These are phyloP conservation scores for Papilio protenor DNA, from an alignment of 2,888 invertebrate species.

Conservation along the genomic window DNA sequence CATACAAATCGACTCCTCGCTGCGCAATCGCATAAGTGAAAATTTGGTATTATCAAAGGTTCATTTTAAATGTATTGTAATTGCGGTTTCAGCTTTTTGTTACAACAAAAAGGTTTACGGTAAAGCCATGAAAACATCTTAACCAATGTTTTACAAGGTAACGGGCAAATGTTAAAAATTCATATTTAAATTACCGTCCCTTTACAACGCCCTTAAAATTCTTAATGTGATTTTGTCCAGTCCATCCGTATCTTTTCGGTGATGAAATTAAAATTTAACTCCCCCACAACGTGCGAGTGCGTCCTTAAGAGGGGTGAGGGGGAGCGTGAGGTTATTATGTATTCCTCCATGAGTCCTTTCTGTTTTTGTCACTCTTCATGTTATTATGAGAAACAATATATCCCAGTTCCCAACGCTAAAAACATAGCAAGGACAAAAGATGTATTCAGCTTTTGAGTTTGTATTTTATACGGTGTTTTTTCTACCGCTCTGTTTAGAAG, in stretches of 20 bases:
- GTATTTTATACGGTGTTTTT: constrained; percentile 18
- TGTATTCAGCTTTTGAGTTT: constrained; percentile 29
- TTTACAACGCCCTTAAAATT: constrained; percentile 30
- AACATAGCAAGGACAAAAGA: constrained; percentile 43
- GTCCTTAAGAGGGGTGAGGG: constrained; percentile 19
- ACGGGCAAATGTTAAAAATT: background rate
- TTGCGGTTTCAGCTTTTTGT: too few relatives aligned
- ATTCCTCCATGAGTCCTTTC: constrained; percentile 57
- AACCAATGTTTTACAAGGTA: constrained; percentile 14
- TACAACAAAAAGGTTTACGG: background rate
- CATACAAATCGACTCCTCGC: too few relatives aligned
- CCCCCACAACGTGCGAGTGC: constrained; percentile 9
- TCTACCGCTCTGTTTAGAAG: background rate
- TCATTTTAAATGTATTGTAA: too few relatives aligned
- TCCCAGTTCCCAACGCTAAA: constrained; percentile 50
- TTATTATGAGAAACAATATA: constrained; percentile 60
- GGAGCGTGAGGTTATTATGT: constrained; percentile 51
- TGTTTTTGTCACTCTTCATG: constrained; percentile 61
- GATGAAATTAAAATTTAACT: constrained; percentile 43
- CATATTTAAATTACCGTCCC: constrained; percentile 16
- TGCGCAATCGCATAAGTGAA: too few relatives aligned
- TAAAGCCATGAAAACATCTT: background rate
- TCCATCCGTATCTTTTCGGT: constrained; percentile 41
- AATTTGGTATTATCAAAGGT: too few relatives aligned
- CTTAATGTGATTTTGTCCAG: constrained; percentile 20